Percentiles rank a stretch among this genome's conserved stretches.
phyloP scores from a whole-genome alignment of 2,888 invertebrate genomes.

The Syrphus vitripennis region DNA sequence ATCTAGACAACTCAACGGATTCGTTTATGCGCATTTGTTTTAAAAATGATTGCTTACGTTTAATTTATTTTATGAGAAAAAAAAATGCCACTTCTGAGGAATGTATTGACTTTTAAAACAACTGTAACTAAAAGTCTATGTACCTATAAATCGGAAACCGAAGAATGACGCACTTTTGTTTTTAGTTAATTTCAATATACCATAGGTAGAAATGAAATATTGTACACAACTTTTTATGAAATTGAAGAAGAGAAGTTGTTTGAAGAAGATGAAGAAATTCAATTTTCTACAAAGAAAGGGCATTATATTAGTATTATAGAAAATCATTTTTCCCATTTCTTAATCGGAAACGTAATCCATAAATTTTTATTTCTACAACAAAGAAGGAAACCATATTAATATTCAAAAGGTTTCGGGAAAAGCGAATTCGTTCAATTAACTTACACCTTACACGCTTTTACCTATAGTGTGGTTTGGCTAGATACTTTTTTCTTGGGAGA shows the following conservation, averaged over 20 bases:
- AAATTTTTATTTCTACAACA: too few relatives aligned
- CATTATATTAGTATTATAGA: too few relatives aligned
- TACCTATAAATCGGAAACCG: constrained; percentile 2
- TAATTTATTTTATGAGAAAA: background rate
- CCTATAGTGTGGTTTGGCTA: too few relatives aligned
- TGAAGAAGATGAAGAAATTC: background rate
- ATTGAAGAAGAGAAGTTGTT: background rate
- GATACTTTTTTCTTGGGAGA: too few relatives aligned
- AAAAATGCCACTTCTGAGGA: background rate
- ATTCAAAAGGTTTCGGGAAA: too few relatives aligned
- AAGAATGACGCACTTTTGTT: background rate
- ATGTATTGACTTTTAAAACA: background rate
- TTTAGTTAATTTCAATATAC: background rate
- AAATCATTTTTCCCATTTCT: too few relatives aligned
- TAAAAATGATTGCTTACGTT: background rate
- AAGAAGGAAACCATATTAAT: too few relatives aligned
- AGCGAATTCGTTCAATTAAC: too few relatives aligned
- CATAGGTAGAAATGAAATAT: too few relatives aligned
- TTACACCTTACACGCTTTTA: too few relatives aligned
- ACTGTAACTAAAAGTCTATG: background rate
- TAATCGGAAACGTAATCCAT: too few relatives aligned
- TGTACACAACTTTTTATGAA: background rate
- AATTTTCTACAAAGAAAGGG: too few relatives aligned
- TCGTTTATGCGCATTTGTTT: constrained; percentile 42
- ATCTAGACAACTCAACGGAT: constrained; percentile 26